Base-by-base conservation (phyloP, 2,797 vertebrate species). In the Lutjanus campechanus region DNA sequence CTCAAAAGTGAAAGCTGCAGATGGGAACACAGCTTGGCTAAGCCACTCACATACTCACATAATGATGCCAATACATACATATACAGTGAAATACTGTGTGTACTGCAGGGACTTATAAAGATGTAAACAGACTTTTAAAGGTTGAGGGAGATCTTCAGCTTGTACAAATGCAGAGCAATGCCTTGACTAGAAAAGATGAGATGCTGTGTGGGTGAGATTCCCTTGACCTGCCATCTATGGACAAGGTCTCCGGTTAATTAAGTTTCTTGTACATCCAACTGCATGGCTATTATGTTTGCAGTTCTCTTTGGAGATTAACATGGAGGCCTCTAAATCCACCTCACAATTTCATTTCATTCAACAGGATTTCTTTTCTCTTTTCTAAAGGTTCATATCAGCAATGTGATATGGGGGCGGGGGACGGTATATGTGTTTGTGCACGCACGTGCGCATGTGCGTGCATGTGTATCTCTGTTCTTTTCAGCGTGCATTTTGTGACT, bases 271-370 rank as follows among this genome's bases (percentile, higher is more conserved):
- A 80, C 74, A 87, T 79, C 83, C 71, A 87, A 73, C 73, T 87
- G 76, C 64, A 77, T 80, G 73, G 69, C 87, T 84, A 85, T 93
- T 92, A 87, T 91, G 84, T 91, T 90, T 89, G 82, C 83, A 75
- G 86, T 75, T 86, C 81, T 89, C 85, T 89, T 88, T 90, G 81
- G 84, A 92, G 90, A 95, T 95, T 93, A 94, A 89, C 69, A 90
- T 40, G 41, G 73, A 85, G 78, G 85, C 84, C 84, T 88, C 81
- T 88, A 93, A 93, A 93, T 92, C 89, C 89, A 89, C 83, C 85
- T 88, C 85, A 87, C 75, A 84, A 91, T 92, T 93, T 94, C 66
- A 88, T 90, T 92, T 93, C 76, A 90, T 89, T 92, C 79, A 88
- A 82, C 83, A 87, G 62, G 76, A 85, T 87, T 91, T 93, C 66